Evolutionary conservation across 2,797 vertebrate species (phyloP).

Genomic region (Enteromius viviparus): DNA sequence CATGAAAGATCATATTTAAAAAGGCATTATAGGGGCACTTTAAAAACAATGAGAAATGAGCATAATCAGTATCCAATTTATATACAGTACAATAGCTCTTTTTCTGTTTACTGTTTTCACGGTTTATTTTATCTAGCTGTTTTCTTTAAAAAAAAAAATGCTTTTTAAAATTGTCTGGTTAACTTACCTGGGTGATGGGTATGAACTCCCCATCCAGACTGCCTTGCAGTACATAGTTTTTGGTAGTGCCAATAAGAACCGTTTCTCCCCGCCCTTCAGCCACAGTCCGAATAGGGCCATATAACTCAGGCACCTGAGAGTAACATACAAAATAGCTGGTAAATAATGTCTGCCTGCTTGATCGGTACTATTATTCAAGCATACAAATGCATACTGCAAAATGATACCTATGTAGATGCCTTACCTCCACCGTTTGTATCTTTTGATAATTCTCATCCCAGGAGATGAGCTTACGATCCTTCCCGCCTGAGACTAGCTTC

Average conservation of each 20-base stretch:
- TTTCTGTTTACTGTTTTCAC: too few species aligned
- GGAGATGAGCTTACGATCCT: constrained; percentile 91
- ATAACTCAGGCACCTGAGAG: constrained; percentile 90
- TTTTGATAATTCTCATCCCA: constrained; percentile 95
- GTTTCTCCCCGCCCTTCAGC: constrained; percentile 91
- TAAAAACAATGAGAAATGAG: background rate
- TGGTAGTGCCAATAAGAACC: constrained; percentile 94
- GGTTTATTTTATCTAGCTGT: too few species aligned
- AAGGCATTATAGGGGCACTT: too few species aligned
- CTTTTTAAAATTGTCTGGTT: too few species aligned
- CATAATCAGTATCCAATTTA: background rate
- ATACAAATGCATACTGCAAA: background rate
- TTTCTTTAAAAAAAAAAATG: too few species aligned
- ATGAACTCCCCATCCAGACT: constrained; percentile 88
- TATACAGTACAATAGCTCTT: background rate
- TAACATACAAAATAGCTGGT: background rate
- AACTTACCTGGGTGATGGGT: constrained; percentile 93
- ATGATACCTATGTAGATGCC: constrained; percentile 14
- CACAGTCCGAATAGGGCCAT: constrained; percentile 93
- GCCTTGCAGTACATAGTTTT: constrained; percentile 93
- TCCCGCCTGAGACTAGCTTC: constrained; percentile 93
- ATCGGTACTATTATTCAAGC: background rate
- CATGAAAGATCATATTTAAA: too few species aligned
- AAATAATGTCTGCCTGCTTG: background rate
- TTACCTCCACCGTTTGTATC: constrained; percentile 90